Evolutionary conservation across 2,113 vertebrate genomes (phyloP).

Genomic region (Poeciliopsis turrubarensis): DNA sequence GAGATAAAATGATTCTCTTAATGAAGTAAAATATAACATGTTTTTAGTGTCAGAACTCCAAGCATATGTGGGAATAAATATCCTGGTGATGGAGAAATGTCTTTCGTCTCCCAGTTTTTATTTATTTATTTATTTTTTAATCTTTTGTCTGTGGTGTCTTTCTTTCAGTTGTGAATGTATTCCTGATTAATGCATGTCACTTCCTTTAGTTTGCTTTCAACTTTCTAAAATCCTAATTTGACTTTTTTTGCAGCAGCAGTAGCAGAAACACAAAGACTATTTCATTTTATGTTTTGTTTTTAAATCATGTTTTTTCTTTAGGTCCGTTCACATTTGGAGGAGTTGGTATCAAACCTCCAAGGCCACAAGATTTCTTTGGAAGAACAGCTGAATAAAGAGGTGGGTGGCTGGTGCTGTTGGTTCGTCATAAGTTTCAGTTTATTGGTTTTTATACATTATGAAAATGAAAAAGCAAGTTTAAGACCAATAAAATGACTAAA

Average conservation of each 20-base stretch:
- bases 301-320: conserved; percentile 51
- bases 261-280: not conserved
- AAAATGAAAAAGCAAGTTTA: not conserved
- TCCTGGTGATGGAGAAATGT: conserved; percentile 35
- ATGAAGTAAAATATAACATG: not conserved
- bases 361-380: conserved; percentile 85
- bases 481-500: not conserved
- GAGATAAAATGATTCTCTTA: not conserved
- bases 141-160: conserved; percentile 47
- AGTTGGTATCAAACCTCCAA: conserved; percentile 83
- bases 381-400: conserved; percentile 86
- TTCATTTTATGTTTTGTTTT: too few species aligned
- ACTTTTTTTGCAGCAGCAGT: not conserved
- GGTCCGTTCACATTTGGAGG: conserved; percentile 85
- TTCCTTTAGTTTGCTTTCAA: conserved; percentile 8
- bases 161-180: conserved; percentile 14
- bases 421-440: not conserved
- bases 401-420: conserved; percentile 48
- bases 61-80: not conserved
- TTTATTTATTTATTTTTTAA: not conserved
- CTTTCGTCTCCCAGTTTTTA: conserved; percentile 9
- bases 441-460: not conserved
- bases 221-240: conserved; percentile 4
- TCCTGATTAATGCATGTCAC: conserved; percentile 60
- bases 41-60: conserved; percentile 10